Evolutionary conservation across 2,888 invertebrate genomes (phyloP), one percentile per base, ranked within the genome.

Genomic region (Rotaria socialis): DNA sequence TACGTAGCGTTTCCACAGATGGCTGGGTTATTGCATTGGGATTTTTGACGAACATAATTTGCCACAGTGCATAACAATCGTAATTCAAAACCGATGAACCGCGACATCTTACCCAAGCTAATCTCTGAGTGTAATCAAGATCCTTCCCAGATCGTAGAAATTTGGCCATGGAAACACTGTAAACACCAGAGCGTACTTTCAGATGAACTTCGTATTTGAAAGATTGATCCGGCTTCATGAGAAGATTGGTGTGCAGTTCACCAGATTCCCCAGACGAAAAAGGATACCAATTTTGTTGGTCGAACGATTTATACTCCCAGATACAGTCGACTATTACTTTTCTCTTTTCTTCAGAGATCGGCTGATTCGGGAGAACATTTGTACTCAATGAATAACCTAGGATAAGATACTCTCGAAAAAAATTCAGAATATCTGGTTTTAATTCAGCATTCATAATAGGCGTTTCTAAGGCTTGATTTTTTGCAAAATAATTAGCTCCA

Each of bases 181-280:
- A 80, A 80, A 14, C 14, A 11, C 80, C 80, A 24, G 24, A 24
- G 8, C 80, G 80, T 14, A 80, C 80, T 24, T n/a, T 4, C 24
- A 80, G n/a, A 80, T 80, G 80, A n/a, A 47, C n/a, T 47, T 80
- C 80, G 11, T 14, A n/a, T 80, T 80, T 47, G 11, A 80, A 80
- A 5, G 47, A 2, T 24, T 47, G 43, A 0, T 47, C 80, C 5
- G 43, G 2, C 47, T 43, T 14, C 35, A 35, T 35, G 35, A 35
- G 47, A 80, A 22, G 10, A 80, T 80, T 6, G 47, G 14, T 24
- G 80, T 47, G 80, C 11, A 80, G 43, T 24, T 8, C 14, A 0
- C 3, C n/a, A 2, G 43, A 43, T 14, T 80, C 80, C 3, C 11
- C 0, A 11, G 2, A 47, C 5, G 80, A 47, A 80, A 80, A 80